phyloP scores from a whole-genome alignment of 2,113 vertebrate species.

The Oryzias melastigma region DNA sequence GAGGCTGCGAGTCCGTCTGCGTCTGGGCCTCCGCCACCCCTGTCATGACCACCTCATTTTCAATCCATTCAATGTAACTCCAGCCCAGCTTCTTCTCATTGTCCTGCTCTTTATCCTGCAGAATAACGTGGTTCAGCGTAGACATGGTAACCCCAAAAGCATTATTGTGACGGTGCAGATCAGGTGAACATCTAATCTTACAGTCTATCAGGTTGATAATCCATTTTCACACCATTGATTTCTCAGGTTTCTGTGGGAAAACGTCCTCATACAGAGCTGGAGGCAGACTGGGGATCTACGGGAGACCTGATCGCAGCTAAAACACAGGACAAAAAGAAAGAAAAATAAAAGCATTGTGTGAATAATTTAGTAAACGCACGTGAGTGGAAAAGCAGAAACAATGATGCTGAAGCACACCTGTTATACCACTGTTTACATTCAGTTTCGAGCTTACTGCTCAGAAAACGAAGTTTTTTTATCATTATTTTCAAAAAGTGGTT shows the following conservation, averaged over 20 bases:
- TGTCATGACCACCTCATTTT: constrained; percentile 50
- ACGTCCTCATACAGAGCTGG: constrained; percentile 11
- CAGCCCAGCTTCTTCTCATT: constrained; percentile 68
- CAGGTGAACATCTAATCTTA: constrained; percentile 42
- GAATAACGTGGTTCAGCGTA: constrained; percentile 64
- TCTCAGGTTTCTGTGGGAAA: constrained; percentile 45
- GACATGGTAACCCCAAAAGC: constrained; percentile 73
- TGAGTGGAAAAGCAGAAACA: neutral
- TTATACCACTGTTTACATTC: neutral
- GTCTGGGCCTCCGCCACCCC: constrained; percentile 61
- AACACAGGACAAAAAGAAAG: constrained; percentile 6
- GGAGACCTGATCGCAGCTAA: constrained; percentile 19
- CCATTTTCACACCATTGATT: constrained; percentile 52
- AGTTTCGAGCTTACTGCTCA: neutral
- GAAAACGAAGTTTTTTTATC: too few relatives aligned
- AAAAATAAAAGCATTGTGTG: neutral
- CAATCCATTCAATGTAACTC: constrained; percentile 73
- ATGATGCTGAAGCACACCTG: neutral
- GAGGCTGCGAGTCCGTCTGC: constrained; percentile 57
- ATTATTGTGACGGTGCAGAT: constrained; percentile 56
- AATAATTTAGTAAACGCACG: neutral
- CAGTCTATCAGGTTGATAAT: constrained; percentile 48
- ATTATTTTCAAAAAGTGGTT: too few relatives aligned
- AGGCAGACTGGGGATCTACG: constrained; percentile 24
- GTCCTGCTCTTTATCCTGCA: constrained; percentile 64